A percentile compares a stretch with the other conserved stretches of the same genome.
Conservation (phyloP, 2,797 vertebrate genomes). For the Lates japonicus region DNA sequence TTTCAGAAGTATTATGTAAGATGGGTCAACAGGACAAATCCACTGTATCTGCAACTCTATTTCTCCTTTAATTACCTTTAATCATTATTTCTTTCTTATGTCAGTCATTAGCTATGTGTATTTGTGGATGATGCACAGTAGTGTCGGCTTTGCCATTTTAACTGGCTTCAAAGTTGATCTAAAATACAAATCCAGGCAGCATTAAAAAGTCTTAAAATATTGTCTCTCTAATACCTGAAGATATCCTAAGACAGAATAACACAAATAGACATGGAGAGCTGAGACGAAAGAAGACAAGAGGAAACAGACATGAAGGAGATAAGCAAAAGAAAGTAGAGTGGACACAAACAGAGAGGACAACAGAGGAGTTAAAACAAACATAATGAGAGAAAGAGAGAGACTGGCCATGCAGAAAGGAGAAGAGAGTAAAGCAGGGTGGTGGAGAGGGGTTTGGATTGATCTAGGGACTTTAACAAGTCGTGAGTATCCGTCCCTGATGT, state of each 20-base stretch:
- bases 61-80: neutral
- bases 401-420: conserved; percentile 1
- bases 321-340: neutral
- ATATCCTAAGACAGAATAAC: neutral
- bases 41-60: neutral
- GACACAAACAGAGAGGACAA: neutral
- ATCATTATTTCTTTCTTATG: neutral
- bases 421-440: conserved; percentile 7
- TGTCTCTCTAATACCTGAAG: neutral
- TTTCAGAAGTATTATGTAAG: neutral
- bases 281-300: neutral
- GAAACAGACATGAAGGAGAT: conserved; percentile 5
- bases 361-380: neutral
- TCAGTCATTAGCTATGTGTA: neutral
- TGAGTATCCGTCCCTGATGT: conserved; percentile 50
- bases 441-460: conserved; percentile 44
- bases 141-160: conserved; percentile 4
- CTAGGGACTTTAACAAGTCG: conserved; percentile 46
- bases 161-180: conserved; percentile 10
- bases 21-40: neutral
- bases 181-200: neutral
- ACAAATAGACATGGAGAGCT: neutral
- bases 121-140: conserved; percentile 3
- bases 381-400: neutral
- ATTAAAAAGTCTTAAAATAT: neutral